These are phyloP conservation scores for Camelus bactrianus DNA, from an alignment of 2,113 vertebrate genomes.

Conservation along the genomic window DNA sequence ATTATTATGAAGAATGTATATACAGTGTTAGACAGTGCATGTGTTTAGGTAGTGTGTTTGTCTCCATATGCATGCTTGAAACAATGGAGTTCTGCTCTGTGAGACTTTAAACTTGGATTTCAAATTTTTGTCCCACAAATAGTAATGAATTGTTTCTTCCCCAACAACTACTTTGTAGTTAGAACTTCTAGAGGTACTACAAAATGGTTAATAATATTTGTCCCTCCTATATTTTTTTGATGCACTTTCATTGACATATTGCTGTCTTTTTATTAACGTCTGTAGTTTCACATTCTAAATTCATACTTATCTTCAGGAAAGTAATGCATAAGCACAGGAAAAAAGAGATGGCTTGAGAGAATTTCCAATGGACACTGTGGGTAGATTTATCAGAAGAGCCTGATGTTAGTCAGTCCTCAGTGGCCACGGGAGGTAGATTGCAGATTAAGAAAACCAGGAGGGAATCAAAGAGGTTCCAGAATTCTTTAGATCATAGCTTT, in stretches of 20 bases:
- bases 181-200: conserved; percentile 29
- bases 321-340: neutral
- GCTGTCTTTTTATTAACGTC: neutral
- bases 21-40: neutral
- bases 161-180: conserved; percentile 4
- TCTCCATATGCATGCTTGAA: neutral
- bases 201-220: conserved; percentile 46
- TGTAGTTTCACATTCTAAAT: neutral
- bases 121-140: conserved; percentile 28
- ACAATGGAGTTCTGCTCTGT: neutral
- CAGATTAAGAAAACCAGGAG: neutral
- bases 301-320: conserved; percentile 41
- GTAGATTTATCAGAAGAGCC: conserved; percentile 51
- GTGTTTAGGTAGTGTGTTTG: neutral
- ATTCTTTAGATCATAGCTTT: conserved; percentile 34
- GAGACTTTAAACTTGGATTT: conserved; percentile 53
- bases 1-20: neutral
- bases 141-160: conserved; percentile 41
- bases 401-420: conserved; percentile 32
- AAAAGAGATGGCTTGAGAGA: neutral
- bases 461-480: neutral
- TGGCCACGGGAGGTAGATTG: neutral
- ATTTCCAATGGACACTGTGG: neutral
- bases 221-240: conserved; percentile 33
- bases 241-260: conserved; percentile 37